Evolutionary conservation across 2,113 vertebrate species (phyloP), one percentile per base, ranked within the genome.

Genomic region (Spilogale gracilis): DNA sequence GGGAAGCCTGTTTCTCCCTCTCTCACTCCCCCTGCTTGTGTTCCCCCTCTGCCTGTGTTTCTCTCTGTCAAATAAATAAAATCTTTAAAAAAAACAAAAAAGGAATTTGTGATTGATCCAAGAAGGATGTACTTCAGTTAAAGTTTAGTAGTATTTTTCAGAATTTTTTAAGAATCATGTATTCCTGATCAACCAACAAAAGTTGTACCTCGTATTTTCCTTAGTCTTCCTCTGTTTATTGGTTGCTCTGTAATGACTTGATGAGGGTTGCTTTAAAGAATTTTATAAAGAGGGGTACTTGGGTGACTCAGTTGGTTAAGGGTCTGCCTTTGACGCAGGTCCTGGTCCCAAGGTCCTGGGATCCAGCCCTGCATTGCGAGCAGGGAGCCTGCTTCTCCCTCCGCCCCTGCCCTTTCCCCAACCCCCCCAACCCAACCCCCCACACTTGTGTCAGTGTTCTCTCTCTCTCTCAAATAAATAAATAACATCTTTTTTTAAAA

Each of bases 71-170:
- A 38, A 38, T 38, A 38, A 38, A 38, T 38, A 38, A 38, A 38
- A 38, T 38, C 38, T 38, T 2, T 38, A 38, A 38, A 38, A 38
- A 38, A 38, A 38, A 38, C 38, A 88, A 92, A 80, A 58, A 8
- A 38, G 48, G 50, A 93, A 73, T 87, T 43, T 93, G 48, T 89
- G 71, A 81, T 27, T 79, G 14, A 90, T 61, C 82, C 13, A 43
- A 95, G 76, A 89, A 90, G 17, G 27, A 71, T 58, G 9, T 14
- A 74, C 58, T 94, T 95, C 13, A 71, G 54, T n/a, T 81, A 95
- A 96, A 91, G 13, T 67, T n/a, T 92, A n/a, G 23, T 32, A 79
- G 11, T 56, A 63, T 74, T 87, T 95, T 96, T 88, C 69, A 92
- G 60, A 69, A 83, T 95, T 95, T 61, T 80, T 5, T 56, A 81